Conservation (phyloP, 1,140 invertebrate species). For the Drosophila micromelanica region DNA sequence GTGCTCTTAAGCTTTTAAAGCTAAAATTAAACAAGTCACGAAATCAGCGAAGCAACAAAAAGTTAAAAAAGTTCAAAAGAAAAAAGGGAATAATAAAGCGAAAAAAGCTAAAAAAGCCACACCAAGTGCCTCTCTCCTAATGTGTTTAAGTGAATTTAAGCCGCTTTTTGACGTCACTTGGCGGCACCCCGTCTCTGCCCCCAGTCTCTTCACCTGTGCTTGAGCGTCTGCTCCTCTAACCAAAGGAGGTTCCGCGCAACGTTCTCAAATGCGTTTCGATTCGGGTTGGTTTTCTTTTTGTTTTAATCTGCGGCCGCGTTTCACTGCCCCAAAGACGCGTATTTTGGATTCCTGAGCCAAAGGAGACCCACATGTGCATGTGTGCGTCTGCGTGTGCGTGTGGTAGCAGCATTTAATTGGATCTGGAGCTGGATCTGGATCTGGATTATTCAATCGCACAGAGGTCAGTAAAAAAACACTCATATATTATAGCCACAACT, state of each 20-base stretch:
- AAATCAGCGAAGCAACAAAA: conserved; percentile 27
- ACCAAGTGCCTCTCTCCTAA: conserved; percentile 49
- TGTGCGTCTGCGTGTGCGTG: conserved; percentile 13
- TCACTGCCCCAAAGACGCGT: conserved; percentile 29
- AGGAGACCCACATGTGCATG: conserved; percentile 1
- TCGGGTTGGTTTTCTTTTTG: conserved; percentile 22
- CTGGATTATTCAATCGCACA: conserved; percentile 41
- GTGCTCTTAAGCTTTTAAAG: conserved; percentile 70
- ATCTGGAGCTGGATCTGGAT: conserved; percentile 22
- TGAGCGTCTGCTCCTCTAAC: not conserved
- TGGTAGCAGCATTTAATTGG: conserved; percentile 37
- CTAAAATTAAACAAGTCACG: conserved; percentile 30
- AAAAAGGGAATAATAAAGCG: conserved; percentile 31
- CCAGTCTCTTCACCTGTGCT: conserved; percentile 1
- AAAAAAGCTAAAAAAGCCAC: conserved; percentile 31
- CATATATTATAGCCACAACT: not conserved
- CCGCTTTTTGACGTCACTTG: conserved; percentile 47
- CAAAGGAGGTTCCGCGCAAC: conserved; percentile 20
- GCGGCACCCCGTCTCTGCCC: conserved; percentile 1
- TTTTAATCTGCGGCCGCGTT: conserved; percentile 23
- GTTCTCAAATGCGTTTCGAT: conserved; percentile 50
- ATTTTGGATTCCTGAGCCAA: conserved; percentile 33
- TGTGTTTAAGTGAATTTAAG: conserved; percentile 62
- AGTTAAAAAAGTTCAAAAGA: not conserved
- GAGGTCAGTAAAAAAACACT: conserved; percentile 28